Conservation (phyloP, 2,113 vertebrate genomes). For the Procavia capensis region DNA sequence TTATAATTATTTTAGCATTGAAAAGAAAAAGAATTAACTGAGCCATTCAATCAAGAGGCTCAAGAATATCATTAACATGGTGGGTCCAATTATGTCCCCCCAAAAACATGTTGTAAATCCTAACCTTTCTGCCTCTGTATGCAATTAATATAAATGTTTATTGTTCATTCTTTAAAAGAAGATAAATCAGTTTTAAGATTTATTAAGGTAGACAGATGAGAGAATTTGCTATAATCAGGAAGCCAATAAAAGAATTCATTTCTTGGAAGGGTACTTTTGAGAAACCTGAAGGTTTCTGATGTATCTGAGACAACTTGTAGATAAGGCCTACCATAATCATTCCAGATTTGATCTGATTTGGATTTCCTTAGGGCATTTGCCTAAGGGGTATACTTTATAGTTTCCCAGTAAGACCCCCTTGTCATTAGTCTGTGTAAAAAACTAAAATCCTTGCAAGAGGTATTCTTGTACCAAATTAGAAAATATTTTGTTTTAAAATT, state of each 20-base stretch:
- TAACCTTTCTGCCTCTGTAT: too few species aligned
- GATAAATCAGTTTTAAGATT: not conserved
- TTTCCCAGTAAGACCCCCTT: not conserved
- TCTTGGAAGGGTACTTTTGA: not conserved
- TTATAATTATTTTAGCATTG: not conserved
- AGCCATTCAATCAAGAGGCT: not conserved
- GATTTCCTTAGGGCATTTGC: not conserved
- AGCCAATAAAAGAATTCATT: not conserved
- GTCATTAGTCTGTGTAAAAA: too few species aligned
- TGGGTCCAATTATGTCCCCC: too few species aligned
- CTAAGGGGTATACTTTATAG: not conserved
- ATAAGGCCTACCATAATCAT: fast-evolving
- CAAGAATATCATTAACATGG: too few species aligned
- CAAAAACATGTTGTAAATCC: too few species aligned
- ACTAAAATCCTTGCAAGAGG: not conserved
- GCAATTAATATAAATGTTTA: too few species aligned
- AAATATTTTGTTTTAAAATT: not conserved
- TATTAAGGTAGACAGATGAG: not conserved
- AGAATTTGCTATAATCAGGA: not conserved
- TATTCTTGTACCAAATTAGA: not conserved
- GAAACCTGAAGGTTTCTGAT: not conserved
- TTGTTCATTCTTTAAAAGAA: not conserved
- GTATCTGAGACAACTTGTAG: not conserved
- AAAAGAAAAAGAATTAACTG: not conserved
- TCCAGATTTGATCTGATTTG: not conserved